Conservation (phyloP, 2,113 vertebrate genomes). For the Mystacornis crossleyi region DNA sequence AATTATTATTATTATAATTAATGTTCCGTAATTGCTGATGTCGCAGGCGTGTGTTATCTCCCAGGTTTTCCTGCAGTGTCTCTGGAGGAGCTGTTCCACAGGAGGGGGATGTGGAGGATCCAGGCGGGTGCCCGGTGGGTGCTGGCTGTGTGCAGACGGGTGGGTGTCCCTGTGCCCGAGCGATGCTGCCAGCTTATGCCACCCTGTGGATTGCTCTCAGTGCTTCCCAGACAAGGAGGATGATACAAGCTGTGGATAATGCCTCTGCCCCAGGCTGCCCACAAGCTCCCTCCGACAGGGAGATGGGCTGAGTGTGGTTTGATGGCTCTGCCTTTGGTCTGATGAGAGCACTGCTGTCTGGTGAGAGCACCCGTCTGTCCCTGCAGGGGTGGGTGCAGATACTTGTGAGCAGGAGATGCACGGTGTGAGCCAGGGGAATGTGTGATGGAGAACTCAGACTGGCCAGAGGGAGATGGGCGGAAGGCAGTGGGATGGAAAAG, state of each 20-base stretch:
- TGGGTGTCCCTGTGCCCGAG: accelerated
- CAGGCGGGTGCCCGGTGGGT: accelerated
- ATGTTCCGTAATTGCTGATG: constrained; percentile 69
- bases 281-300: background rate
- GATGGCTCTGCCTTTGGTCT: background rate
- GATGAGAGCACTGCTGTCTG: background rate
- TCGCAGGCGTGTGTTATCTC: constrained; percentile 50
- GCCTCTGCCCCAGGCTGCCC: background rate
- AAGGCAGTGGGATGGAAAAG: background rate
- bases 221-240: background rate
- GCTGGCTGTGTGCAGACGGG: background rate
- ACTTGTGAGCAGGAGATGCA: background rate
- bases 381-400: background rate
- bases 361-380: accelerated
- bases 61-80: constrained; percentile 18
- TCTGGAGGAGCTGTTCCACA: background rate
- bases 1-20: constrained; percentile 77
- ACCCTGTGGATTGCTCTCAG: background rate
- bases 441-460: background rate
- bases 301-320: accelerated
- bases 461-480: background rate
- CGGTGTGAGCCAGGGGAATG: accelerated
- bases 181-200: background rate
- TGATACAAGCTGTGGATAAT: background rate
- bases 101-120: background rate